Percentiles rank a stretch among this genome's conserved stretches.
phyloP scores from a whole-genome alignment of 2,888 invertebrate genomes.

The Hylaea fasciaria region DNA sequence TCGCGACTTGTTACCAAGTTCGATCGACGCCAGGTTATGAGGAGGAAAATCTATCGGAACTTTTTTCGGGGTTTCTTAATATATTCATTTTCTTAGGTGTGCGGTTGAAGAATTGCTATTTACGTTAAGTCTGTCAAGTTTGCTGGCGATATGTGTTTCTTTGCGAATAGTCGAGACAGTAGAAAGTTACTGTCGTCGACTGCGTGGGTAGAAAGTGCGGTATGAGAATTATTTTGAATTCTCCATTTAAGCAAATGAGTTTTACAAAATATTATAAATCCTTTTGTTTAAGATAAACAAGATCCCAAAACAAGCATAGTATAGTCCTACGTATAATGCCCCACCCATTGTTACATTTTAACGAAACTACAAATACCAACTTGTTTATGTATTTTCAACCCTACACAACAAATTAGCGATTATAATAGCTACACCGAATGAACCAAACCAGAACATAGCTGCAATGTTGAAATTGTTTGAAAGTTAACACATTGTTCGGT shows the following conservation, averaged over 20 bases:
- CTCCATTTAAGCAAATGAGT: no score
- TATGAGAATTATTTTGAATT: no score
- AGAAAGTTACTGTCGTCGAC: no score
- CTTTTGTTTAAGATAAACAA: no score
- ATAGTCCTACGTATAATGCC: no score
- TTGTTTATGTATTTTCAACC: neutral
- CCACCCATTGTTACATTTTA: neutral
- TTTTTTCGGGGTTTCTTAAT: conserved; percentile 12
- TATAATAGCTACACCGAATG: neutral
- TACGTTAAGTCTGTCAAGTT: no score
- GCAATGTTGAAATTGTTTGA: conserved; percentile 6
- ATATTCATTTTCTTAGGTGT: conserved; percentile 15
- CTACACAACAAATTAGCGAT: neutral
- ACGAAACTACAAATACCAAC: neutral
- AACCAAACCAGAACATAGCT: conserved; percentile 7
- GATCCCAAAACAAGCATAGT: no score
- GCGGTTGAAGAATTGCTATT: neutral
- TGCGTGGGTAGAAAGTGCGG: no score
- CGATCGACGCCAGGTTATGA: conserved; percentile 38
- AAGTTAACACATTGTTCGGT: conserved; percentile 20
- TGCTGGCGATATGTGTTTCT: no score
- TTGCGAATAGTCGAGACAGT: no score
- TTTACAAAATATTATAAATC: no score
- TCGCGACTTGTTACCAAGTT: conserved; percentile 59
- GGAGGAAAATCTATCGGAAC: conserved; percentile 19